phyloP scores from a whole-genome alignment of 2,888 invertebrate species.

The Phragmatobia fuliginosa region DNA sequence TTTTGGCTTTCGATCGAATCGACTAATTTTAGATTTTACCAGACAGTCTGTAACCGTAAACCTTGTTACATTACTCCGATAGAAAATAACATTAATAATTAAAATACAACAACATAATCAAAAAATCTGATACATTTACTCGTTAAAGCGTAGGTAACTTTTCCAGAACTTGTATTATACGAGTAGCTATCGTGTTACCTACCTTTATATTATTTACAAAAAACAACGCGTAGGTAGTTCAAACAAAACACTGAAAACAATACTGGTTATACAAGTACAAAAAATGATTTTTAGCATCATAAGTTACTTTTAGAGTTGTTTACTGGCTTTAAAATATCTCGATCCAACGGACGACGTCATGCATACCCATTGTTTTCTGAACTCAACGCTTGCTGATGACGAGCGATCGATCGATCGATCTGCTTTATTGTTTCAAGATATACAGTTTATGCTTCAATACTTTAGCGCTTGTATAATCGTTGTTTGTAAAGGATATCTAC shows the following conservation, averaged over 20 bases:
- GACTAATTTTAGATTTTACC: background rate
- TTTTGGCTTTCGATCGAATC: background rate
- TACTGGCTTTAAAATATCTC: conserved; percentile 1
- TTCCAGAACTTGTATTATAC: background rate
- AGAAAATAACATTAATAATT: background rate
- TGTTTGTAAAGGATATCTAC: too few species aligned
- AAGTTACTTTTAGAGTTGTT: conserved; percentile 2
- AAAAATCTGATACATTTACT: too few species aligned
- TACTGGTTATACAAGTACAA: background rate
- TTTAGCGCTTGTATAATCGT: background rate
- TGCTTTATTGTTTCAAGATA: conserved; percentile 7
- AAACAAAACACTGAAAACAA: background rate
- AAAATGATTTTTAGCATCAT: background rate
- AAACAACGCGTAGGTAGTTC: background rate
- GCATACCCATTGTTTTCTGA: conserved; percentile 9
- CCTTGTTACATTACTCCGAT: background rate
- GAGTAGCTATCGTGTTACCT: background rate
- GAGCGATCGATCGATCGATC: conserved; percentile 18
- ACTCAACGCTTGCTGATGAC: conserved; percentile 3
- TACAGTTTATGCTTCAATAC: conserved; percentile 1
- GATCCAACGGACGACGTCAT: conserved; percentile 5
- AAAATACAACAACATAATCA: too few species aligned
- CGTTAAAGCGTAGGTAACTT: background rate
- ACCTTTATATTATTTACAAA: background rate
- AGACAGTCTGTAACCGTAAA: background rate